Evolutionary conservation across 92 coral and sea anemone species (phyloP).

Genomic region (Siderastrea siderea): DNA sequence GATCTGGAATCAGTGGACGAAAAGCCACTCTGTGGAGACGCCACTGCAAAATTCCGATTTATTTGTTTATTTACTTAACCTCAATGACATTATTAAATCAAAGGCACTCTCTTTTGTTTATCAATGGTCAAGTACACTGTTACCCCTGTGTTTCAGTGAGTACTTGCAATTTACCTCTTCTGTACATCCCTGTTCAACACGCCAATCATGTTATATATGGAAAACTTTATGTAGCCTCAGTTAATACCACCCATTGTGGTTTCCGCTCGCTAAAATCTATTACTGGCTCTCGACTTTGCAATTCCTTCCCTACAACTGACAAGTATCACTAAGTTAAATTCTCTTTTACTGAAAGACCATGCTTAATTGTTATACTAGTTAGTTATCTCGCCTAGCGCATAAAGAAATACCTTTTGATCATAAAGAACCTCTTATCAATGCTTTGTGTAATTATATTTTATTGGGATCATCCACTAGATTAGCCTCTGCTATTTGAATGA

Average conservation of each 20-base stretch:
- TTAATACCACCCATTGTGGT: constrained; percentile 11
- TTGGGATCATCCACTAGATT: too few relatives aligned
- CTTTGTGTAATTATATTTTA: too few relatives aligned
- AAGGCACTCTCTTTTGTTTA: background rate
- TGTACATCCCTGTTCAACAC: background rate
- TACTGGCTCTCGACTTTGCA: background rate
- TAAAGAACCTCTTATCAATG: too few relatives aligned
- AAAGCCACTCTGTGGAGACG: too few relatives aligned
- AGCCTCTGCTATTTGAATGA: too few relatives aligned
- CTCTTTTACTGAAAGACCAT: background rate
- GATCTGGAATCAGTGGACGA: too few relatives aligned
- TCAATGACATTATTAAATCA: background rate
- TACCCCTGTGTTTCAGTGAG: background rate
- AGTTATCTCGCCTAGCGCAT: too few relatives aligned
- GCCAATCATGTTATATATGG: background rate
- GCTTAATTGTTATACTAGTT: too few relatives aligned
- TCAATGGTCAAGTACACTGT: background rate
- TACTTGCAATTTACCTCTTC: background rate
- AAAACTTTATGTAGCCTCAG: constrained; percentile 8
- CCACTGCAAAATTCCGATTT: too few relatives aligned
- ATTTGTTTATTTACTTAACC: background rate
- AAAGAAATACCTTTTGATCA: too few relatives aligned
- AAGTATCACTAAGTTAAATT: background rate
- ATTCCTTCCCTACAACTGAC: background rate
- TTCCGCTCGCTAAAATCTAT: background rate